Conservation (phyloP, 2,113 vertebrate species). For the Megaceryle maxima region DNA sequence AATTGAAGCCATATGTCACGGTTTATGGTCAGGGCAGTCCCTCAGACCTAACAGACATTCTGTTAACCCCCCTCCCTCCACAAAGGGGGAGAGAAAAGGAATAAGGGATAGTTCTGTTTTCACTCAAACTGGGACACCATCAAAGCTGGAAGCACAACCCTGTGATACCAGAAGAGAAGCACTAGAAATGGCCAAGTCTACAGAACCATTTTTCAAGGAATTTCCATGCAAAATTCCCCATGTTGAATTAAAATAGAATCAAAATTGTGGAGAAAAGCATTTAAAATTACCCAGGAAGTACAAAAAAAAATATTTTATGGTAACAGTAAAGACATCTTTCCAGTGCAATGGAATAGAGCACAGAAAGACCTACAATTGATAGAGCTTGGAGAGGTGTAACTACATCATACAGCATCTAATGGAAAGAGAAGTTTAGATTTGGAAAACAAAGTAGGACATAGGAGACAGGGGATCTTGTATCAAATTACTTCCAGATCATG, state of each 20-base stretch:
- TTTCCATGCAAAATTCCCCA: neutral
- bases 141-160: neutral
- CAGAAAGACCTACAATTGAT: neutral
- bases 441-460: neutral
- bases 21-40: too few relatives aligned
- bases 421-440: neutral
- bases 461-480: neutral
- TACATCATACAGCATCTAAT: neutral
- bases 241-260: neutral
- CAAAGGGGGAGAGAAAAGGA: too few relatives aligned
- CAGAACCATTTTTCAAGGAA: neutral
- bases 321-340: neutral
- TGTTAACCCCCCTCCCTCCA: too few relatives aligned
- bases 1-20: neutral
- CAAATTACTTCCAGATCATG: neutral
- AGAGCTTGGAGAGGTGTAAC: neutral
- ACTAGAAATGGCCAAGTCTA: neutral
- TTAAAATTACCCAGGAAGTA: neutral
- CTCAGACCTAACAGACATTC: too few relatives aligned
- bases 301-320: neutral
- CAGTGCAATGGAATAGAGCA: neutral
- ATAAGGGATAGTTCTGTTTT: too few relatives aligned
- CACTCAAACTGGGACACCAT: neutral
- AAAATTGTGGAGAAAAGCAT: neutral
- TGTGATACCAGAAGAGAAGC: neutral